phyloP scores from a whole-genome alignment of 2,888 invertebrate genomes.

The Nomada ruficornis region DNA sequence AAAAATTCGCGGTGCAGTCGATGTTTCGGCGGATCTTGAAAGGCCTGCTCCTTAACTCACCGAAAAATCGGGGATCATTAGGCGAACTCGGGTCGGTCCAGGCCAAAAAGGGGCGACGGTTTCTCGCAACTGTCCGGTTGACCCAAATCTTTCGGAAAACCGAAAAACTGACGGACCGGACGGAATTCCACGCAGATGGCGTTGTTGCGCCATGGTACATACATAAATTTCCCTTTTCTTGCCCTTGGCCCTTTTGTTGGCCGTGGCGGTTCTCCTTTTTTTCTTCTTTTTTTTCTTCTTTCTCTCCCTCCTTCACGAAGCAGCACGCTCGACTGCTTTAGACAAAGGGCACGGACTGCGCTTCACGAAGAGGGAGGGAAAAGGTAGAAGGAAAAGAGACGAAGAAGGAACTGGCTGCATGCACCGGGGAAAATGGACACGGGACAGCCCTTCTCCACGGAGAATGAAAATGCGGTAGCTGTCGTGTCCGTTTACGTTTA shows the following conservation, averaged over 20 bases:
- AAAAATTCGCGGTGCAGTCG: slow-evolving; percentile 29
- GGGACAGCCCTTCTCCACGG: slow-evolving; percentile 16
- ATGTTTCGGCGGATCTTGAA: slow-evolving; percentile 50
- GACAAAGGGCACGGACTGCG: slow-evolving; percentile 58
- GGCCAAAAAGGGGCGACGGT: slow-evolving; percentile 62
- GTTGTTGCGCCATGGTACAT: slow-evolving; percentile 70
- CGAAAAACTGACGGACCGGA: slow-evolving; percentile 71
- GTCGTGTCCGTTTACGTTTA: slow-evolving; percentile 58
- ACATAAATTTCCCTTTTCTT: slow-evolving; percentile 77
- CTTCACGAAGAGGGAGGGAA: slow-evolving; percentile 10
- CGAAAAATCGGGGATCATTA: slow-evolving; percentile 79
- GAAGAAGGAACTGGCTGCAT: slow-evolving; percentile 19
- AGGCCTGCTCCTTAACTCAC: slow-evolving; percentile 69
- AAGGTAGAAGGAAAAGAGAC: neutral
- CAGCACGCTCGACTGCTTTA: slow-evolving; percentile 57
- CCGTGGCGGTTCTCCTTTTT: slow-evolving; percentile 41
- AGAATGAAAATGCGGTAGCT: slow-evolving; percentile 51
- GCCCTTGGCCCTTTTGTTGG: slow-evolving; percentile 66
- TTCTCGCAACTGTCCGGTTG: slow-evolving; percentile 75
- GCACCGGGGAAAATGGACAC: slow-evolving; percentile 41
- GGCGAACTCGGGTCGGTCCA: slow-evolving; percentile 70
- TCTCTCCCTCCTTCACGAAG: slow-evolving; percentile 16
- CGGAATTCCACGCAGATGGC: slow-evolving; percentile 78
- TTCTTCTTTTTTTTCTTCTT: slow-evolving; percentile 36
- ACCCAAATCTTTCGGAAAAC: slow-evolving; percentile 74